A percentile compares a stretch with the other conserved stretches of the same genome.
phyloP scores from a whole-genome alignment of 2,113 vertebrate genomes.

The Trogon melanurus region DNA sequence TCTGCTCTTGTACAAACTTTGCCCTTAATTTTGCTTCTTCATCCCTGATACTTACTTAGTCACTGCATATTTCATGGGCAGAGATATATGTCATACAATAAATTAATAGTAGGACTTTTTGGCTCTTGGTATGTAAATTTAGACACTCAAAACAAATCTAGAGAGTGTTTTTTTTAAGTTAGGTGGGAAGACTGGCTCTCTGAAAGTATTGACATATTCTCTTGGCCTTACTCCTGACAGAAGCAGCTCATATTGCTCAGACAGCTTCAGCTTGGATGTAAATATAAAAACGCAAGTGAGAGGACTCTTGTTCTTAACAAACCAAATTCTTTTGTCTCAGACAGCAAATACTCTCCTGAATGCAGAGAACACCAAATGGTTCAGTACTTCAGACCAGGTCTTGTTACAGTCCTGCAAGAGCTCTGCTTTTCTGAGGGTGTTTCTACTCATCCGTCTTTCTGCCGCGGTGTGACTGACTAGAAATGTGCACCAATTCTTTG shows the following conservation, averaged over 20 bases:
- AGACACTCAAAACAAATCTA: not conserved
- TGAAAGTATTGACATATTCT: not conserved
- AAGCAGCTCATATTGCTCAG: not conserved
- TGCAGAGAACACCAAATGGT: not conserved
- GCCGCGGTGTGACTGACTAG: not conserved
- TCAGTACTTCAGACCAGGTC: not conserved
- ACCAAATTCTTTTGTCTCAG: not conserved
- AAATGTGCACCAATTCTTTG: not conserved
- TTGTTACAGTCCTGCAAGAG: not conserved
- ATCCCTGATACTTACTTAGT: not conserved
- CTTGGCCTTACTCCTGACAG: not conserved
- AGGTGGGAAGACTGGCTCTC: not conserved
- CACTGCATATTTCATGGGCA: not conserved
- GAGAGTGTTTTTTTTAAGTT: not conserved
- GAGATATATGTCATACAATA: not conserved
- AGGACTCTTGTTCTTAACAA: not conserved
- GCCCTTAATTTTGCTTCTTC: not conserved
- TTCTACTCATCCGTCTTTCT: not conserved
- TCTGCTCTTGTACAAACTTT: not conserved
- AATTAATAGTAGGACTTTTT: not conserved
- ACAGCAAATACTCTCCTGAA: not conserved
- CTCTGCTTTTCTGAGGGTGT: not conserved
- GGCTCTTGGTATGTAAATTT: not conserved
- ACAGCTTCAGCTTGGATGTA: not conserved
- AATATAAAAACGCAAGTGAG: not conserved